Conservation (phyloP, 2,888 invertebrate species). For the Athalia circularis region DNA sequence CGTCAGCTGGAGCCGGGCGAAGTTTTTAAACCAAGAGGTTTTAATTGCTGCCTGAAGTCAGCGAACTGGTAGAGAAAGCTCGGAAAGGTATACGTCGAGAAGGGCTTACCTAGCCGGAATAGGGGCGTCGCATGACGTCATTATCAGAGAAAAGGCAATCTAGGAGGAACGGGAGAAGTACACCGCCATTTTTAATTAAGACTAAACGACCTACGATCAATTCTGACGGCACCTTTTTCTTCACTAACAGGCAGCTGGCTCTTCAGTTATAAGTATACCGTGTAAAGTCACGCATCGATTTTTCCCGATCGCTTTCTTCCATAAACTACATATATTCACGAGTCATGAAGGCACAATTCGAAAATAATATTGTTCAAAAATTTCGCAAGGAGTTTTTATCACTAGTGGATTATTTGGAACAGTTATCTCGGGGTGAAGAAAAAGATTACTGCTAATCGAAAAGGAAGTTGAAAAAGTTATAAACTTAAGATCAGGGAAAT, state of each 20-base stretch:
- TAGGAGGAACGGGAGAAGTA: constrained; percentile 24
- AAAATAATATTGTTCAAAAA: no score
- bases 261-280: neutral
- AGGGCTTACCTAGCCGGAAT: constrained; percentile 24
- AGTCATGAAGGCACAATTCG: no score
- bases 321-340: no score
- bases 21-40: constrained; percentile 27
- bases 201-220: constrained; percentile 25
- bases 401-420: no score
- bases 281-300: no score
- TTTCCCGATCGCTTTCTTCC: no score
- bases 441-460: no score
- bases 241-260: neutral
- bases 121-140: constrained; percentile 18
- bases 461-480: no score
- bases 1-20: neutral
- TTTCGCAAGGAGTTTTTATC: no score
- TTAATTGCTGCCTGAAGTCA: constrained; percentile 31
- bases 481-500: no score
- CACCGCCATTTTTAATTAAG: constrained; percentile 32
- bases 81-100: neutral
- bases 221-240: neutral
- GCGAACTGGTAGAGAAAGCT: constrained; percentile 6
- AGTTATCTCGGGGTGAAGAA: no score
- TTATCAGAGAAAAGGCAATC: constrained; percentile 31